Evolutionary conservation across 1,140 invertebrate species (phyloP).

Genomic region (Ceratosolen fusciceps): DNA sequence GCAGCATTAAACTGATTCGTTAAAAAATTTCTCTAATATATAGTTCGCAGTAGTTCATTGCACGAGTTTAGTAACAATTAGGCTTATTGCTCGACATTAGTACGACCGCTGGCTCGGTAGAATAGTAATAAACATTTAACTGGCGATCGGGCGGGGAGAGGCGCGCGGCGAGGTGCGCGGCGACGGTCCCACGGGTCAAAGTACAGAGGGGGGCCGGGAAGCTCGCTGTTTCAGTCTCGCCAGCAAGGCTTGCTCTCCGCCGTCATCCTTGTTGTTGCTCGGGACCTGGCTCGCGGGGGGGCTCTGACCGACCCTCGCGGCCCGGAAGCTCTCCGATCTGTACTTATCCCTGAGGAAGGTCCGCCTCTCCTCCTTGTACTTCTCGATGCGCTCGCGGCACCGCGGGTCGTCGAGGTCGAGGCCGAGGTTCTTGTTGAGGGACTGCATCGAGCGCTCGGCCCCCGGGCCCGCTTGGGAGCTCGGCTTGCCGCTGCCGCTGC

Average conservation of each 20-base stretch:
- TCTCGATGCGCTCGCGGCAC: constrained; percentile 85
- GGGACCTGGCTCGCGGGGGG: neutral
- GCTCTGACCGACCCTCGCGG: constrained; percentile 51
- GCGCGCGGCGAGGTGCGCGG: too few species aligned
- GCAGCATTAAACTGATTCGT: constrained; percentile 35
- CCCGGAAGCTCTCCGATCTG: constrained; percentile 85
- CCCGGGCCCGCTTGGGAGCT: constrained; percentile 56
- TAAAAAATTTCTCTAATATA: constrained; percentile 39
- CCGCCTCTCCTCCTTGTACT: constrained; percentile 92
- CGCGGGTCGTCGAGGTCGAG: constrained; percentile 73
- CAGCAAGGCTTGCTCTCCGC: constrained; percentile 66
- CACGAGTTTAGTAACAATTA: constrained; percentile 48
- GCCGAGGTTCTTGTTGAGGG: constrained; percentile 51
- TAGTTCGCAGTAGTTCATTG: constrained; percentile 47
- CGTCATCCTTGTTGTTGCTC: constrained; percentile 62
- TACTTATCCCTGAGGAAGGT: constrained; percentile 89
- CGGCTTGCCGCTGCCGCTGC: constrained; percentile 8
- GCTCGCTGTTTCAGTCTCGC: constrained; percentile 69
- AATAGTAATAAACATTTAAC: constrained; percentile 40
- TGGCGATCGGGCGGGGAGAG: constrained; percentile 1
- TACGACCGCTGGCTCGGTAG: constrained; percentile 40
- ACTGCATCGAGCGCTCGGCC: neutral
- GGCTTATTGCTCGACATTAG: constrained; percentile 22
- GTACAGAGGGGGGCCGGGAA: constrained; percentile 67
- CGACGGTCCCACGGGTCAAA: too few species aligned